phyloP scores from a whole-genome alignment of 2,888 invertebrate genomes.

The Megalurothrips usitatus region DNA sequence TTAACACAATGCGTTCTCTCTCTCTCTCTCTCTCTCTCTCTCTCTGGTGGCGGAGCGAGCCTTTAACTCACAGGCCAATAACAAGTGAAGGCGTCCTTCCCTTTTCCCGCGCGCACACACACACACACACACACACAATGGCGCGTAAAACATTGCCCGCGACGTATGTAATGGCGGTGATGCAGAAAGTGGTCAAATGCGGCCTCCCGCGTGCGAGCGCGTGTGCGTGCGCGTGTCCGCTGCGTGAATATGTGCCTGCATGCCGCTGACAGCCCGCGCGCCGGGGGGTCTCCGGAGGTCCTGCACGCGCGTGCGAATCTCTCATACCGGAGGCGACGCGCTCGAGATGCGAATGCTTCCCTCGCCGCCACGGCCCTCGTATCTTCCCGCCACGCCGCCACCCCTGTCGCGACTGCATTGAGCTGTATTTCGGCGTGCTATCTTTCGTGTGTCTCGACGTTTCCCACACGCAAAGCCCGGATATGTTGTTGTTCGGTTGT shows the following conservation, averaged over 20 bases:
- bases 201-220: background rate
- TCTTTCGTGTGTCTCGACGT: too few species aligned
- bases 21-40: background rate
- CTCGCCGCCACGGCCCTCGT: background rate
- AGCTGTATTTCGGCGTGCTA: too few species aligned
- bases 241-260: background rate
- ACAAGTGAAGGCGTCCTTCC: background rate
- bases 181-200: slow-evolving; percentile 4
- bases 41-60: background rate
- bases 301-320: too few species aligned
- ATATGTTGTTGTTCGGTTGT: too few species aligned
- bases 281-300: background rate
- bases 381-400: too few species aligned
- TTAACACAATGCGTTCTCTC: background rate
- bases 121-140: background rate
- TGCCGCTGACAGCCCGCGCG: background rate
- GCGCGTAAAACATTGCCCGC: slow-evolving; percentile 12
- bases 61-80: slow-evolving; percentile 3
- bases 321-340: background rate
- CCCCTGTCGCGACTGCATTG: too few species aligned
- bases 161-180: background rate
- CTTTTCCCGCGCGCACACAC: background rate
- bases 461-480: too few species aligned
- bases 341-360: too few species aligned
- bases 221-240: background rate